Evolutionary conservation across 1,140 invertebrate genomes (phyloP).

Genomic region (Argopecten irradians): DNA sequence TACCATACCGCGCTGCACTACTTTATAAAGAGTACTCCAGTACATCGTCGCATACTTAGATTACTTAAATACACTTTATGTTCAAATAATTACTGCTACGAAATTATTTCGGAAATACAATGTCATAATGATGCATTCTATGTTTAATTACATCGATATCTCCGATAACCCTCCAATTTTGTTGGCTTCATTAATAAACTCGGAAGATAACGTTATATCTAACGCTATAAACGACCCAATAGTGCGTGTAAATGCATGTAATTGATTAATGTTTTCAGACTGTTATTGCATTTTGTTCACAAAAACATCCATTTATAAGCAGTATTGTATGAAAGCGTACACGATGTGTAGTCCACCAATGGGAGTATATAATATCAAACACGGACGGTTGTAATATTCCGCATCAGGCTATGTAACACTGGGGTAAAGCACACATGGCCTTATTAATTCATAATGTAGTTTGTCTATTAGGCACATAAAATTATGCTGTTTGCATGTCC

Average conservation of each 20-base stretch:
- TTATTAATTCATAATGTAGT: neutral
- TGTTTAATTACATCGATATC: neutral
- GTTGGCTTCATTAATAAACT: neutral
- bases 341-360: neutral
- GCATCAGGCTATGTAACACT: neutral
- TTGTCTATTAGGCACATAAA: neutral
- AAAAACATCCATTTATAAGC: neutral
- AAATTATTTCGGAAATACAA: neutral
- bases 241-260: neutral
- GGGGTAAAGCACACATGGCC: neutral
- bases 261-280: neutral
- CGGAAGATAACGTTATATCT: neutral
- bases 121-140: neutral
- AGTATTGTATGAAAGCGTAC: neutral
- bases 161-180: neutral
- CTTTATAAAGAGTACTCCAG: no score
- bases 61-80: neutral
- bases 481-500: slow-evolving; percentile 1
- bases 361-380: neutral
- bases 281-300: neutral
- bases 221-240: neutral
- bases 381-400: neutral
- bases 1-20: no score
- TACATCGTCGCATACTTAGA: no score
- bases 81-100: neutral